These are phyloP conservation scores for Cyrtodaria siliqua DNA, from an alignment of 2,888 invertebrate genomes.

Conservation along the genomic window DNA sequence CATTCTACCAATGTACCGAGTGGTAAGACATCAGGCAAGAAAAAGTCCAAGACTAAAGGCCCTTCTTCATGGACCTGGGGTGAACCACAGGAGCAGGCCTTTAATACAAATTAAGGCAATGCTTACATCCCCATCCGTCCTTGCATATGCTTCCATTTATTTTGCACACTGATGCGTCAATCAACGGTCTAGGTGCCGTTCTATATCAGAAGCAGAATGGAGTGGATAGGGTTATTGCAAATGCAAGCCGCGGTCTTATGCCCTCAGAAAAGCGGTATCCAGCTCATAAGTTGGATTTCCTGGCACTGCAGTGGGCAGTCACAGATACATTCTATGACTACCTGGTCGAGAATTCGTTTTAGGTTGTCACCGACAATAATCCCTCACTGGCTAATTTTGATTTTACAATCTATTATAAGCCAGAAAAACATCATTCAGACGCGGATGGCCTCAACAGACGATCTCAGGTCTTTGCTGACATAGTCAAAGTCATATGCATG, in stretches of 20 bases:
- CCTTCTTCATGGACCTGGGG: constrained; percentile 23
- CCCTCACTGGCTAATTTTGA: background rate
- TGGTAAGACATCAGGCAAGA: background rate
- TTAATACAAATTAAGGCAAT: constrained; percentile 20
- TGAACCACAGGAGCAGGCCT: constrained; percentile 22
- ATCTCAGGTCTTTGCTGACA: background rate
- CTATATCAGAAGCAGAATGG: constrained; percentile 39
- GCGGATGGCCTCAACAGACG: constrained; percentile 30
- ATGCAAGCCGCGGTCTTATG: constrained; percentile 37
- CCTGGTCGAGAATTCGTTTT: background rate
- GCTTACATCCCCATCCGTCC: constrained; percentile 31
- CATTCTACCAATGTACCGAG: constrained; percentile 4
- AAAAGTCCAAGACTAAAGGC: background rate
- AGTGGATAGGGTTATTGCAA: constrained; percentile 13
- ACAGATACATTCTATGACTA: constrained; percentile 4
- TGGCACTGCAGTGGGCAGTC: constrained; percentile 5
- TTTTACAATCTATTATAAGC: background rate
- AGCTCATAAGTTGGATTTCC: constrained; percentile 3
- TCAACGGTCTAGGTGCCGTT: constrained; percentile 25
- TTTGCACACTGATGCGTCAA: constrained; percentile 34
- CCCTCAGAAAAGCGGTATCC: constrained; percentile 14
- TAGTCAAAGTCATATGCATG: constrained; percentile 6
- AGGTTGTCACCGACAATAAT: constrained; percentile 1
- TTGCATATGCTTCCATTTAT: constrained; percentile 51
- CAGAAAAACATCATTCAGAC: constrained; percentile 32